phyloP scores from a whole-genome alignment of 2,888 invertebrate species.

The Agrotis clavis region DNA sequence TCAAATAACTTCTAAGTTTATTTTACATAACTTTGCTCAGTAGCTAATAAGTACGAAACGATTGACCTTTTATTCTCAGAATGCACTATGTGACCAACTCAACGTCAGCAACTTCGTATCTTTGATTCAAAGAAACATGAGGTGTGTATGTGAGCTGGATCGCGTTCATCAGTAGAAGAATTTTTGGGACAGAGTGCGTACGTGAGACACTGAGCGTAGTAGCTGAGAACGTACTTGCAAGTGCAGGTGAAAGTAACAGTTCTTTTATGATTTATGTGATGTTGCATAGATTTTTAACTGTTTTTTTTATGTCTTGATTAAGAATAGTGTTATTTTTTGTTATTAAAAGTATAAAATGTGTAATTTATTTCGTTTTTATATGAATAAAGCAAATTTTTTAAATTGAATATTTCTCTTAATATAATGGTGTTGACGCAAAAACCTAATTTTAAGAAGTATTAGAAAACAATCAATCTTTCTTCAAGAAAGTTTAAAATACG shows the following conservation, averaged over 20 bases:
- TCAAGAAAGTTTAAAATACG: constrained; percentile 11
- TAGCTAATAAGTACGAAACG: not conserved
- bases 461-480: constrained; percentile 19
- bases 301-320: constrained; percentile 9
- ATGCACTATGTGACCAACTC: constrained; percentile 20
- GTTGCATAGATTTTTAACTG: not conserved
- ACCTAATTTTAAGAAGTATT: not conserved
- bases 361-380: not conserved
- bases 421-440: not conserved
- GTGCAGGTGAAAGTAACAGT: constrained; percentile 55
- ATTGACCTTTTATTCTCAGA: not conserved
- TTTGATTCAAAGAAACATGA: constrained; percentile 11
- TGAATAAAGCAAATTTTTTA: no score
- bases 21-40: no score
- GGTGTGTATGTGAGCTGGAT: constrained; percentile 44
- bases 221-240: not conserved
- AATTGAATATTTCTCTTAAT: no score
- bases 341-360: not conserved
- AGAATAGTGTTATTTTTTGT: not conserved
- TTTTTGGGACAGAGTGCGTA: constrained; percentile 44
- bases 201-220: constrained; percentile 60
- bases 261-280: constrained; percentile 12
- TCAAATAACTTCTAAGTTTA: not conserved
- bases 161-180: constrained; percentile 40
- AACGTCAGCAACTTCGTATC: not conserved